Conservation (phyloP, 2,113 vertebrate species). For the Thymallus thymallus region DNA sequence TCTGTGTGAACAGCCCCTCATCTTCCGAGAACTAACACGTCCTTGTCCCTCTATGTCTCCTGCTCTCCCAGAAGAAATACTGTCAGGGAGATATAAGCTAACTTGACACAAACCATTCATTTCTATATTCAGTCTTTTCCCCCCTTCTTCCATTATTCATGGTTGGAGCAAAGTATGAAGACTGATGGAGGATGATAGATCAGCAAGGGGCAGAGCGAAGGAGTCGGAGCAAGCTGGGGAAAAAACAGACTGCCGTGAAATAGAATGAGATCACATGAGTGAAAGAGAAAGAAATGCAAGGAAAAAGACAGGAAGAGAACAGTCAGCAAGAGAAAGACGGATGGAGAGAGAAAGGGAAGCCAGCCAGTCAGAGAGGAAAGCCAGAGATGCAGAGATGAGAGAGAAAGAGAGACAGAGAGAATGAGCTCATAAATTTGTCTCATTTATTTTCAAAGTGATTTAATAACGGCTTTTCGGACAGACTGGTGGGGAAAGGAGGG, state of each 20-base stretch:
- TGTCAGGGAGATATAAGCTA: slow-evolving; percentile 39
- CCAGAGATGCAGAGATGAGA: slow-evolving; percentile 3
- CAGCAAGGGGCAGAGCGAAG: slow-evolving; percentile 35
- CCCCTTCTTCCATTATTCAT: slow-evolving; percentile 43
- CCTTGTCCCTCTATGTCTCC: slow-evolving; percentile 2
- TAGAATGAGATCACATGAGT: slow-evolving; percentile 36
- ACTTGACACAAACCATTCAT: slow-evolving; percentile 42
- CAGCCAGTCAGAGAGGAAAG: slow-evolving; percentile 19
- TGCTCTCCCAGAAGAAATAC: slow-evolving; percentile 38
- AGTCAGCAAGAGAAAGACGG: slow-evolving; percentile 32
- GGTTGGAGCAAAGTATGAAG: slow-evolving; percentile 40
- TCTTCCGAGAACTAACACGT: neutral
- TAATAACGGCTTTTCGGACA: slow-evolving; percentile 2
- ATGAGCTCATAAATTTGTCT: slow-evolving; percentile 25
- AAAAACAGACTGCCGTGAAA: slow-evolving; percentile 47
- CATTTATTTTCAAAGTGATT: slow-evolving; percentile 33
- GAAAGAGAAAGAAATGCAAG: slow-evolving; percentile 31
- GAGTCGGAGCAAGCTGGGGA: neutral
- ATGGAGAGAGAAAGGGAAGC: slow-evolving; percentile 30
- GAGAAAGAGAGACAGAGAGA: slow-evolving; percentile 24
- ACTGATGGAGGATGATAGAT: slow-evolving; percentile 45
- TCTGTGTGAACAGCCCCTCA: neutral
- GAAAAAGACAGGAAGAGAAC: slow-evolving; percentile 29
- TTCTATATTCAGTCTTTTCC: neutral
- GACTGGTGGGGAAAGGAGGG: neutral